Evolutionary conservation across 2,888 invertebrate genomes (phyloP).

Genomic region (Melieria picta): DNA sequence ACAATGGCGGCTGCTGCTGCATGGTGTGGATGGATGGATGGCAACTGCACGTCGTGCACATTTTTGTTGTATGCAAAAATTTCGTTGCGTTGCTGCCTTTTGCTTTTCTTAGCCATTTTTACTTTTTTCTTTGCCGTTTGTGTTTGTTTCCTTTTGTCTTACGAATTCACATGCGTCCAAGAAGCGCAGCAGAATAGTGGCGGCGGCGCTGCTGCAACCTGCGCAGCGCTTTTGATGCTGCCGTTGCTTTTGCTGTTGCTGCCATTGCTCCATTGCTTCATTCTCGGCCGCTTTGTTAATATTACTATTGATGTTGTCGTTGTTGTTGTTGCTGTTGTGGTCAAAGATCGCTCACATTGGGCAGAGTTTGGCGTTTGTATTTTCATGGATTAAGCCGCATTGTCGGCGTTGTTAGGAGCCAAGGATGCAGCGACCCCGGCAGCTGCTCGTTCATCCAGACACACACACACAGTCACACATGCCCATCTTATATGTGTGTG

Average conservation of each 20-base stretch:
- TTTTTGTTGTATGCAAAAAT: conserved; percentile 14
- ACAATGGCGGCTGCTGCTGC: too few relatives aligned
- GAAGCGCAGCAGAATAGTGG: background rate
- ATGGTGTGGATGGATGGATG: too few relatives aligned
- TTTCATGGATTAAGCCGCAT: background rate
- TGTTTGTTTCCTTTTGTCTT: background rate
- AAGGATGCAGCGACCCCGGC: background rate
- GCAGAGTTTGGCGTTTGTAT: too few relatives aligned
- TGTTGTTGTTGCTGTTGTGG: conserved; percentile 10
- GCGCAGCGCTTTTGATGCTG: background rate
- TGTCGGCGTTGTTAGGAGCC: background rate
- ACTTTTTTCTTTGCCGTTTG: background rate
- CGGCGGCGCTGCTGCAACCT: background rate
- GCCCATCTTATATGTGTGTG: background rate
- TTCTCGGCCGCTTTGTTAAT: too few relatives aligned
- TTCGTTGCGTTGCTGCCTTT: too few relatives aligned
- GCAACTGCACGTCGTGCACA: too few relatives aligned
- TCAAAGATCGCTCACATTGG: too few relatives aligned
- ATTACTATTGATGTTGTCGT: background rate
- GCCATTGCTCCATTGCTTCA: too few relatives aligned
- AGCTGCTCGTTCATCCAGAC: background rate
- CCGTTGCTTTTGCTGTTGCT: background rate
- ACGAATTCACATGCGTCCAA: conserved; percentile 3
- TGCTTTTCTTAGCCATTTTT: background rate
- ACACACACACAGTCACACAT: background rate